Evolutionary conservation across 2,888 invertebrate species (phyloP).

Genomic region (Acanthosepion esculentum): DNA sequence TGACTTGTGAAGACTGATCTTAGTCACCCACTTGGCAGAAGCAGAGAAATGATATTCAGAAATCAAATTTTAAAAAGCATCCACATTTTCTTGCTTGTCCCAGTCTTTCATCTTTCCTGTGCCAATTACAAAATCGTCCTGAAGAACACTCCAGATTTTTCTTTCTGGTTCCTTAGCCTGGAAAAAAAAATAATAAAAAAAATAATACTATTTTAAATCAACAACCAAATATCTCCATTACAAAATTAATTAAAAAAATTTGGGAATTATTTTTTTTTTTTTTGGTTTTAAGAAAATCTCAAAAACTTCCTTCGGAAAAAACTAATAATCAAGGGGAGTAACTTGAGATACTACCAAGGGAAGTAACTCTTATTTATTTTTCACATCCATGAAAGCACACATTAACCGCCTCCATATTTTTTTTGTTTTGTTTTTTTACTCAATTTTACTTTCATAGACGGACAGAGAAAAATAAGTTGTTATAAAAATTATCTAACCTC

Average conservation of each 20-base stretch:
- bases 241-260: too few relatives aligned
- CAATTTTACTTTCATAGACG: too few relatives aligned
- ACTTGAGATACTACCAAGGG: background rate
- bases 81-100: slow-evolving; percentile 73
- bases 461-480: too few relatives aligned
- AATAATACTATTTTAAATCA: background rate
- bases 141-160: slow-evolving; percentile 77
- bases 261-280: too few relatives aligned
- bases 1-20: background rate
- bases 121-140: slow-evolving; percentile 92
- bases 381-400: too few relatives aligned
- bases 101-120: slow-evolving; percentile 85
- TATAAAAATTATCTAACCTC: too few relatives aligned
- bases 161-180: slow-evolving; percentile 58
- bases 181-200: background rate
- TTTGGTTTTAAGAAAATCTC: too few relatives aligned
- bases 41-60: too few relatives aligned
- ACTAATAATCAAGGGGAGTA: background rate
- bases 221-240: background rate
- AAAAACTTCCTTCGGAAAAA: too few relatives aligned
- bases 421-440: too few relatives aligned
- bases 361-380: background rate
- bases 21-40: background rate
- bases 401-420: too few relatives aligned
- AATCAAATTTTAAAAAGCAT: background rate